Evolutionary conservation across 2,888 invertebrate species (phyloP), one percentile per base, ranked within the genome.

Genomic region (Drosophila nigricruria): DNA sequence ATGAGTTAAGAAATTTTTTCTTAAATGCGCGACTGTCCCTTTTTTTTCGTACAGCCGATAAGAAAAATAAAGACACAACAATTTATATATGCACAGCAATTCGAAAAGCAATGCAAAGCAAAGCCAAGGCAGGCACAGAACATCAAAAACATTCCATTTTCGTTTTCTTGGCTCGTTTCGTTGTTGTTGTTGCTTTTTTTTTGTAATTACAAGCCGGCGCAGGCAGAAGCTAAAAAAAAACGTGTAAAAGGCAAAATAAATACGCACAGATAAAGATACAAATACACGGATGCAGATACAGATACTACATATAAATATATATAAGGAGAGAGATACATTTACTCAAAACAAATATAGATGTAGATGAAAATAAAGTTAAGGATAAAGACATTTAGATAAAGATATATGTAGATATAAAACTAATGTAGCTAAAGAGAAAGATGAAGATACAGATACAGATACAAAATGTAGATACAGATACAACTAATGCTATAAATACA

Each of bases 1-100:
- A 89, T 88, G 84, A 78, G 79, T 73, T 88, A 67, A 88, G 77
- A 86, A 83, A 86, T 85, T 81, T 88, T 79, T 79, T 81, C 77
- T 77, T 81, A 82, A 84, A 82, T 69, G 82, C 70, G 60, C 66
- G 63, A 66, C 75, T 73, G 77, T 77, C 72, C 77, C 77, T 79
- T 73, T 75, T 66, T 76, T 66, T 77, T 66, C 45, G 66, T 53
- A 71, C 69, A 71, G 50, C 67, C 72, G 83, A 86, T 86, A 88
- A 83, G 76, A 79, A 60, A 71, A 67, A 66, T 27, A 57, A 49
- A 60, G 49, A 50, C 45, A 52, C 34, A 36, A 56, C 40, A 34
- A 20, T 36, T 34, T 34, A 52, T 36, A 53, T n/a, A 36, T 54
- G 54, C 38, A 25, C 27, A 59, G 25, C 60, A 54, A 69, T 59